Base-by-base conservation (phyloP, 2,888 invertebrate species). In the Ormyrus pomaceus region DNA sequence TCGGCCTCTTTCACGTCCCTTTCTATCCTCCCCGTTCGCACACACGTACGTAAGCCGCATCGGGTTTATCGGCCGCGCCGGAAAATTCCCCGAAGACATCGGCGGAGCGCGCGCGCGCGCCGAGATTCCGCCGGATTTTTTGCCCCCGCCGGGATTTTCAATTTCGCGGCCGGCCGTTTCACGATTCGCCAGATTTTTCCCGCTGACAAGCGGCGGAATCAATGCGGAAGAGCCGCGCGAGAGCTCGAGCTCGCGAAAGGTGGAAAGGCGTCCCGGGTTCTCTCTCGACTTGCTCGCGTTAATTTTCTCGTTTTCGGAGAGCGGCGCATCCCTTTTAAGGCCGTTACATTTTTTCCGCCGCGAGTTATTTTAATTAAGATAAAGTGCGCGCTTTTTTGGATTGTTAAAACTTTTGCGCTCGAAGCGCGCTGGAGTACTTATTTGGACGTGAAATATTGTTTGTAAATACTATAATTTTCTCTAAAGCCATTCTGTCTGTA, bases 91-190 rank as follows among this genome's bases (percentile, higher is more conserved):
- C 59, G 53, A 71, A 77, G 70, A 64, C 45, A 48, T 53, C 68
- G 66, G 10, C n/a, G 51, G 5, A 34, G 51, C 7, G 46, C 19
- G 68, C 45, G 51, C 7, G 46, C 19, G 68, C 45, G 48, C 64
- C 34, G 72, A 73, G 72, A 78, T 68, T 73, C 45, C 11, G 45
- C n/a, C 48, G 50, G 71, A 77, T 78, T 73, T 72, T 72, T 59
- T 11, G 65, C 46, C 61, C 61, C 78, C 78, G 64, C 34, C 50
- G 78, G 72, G 78, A 78, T 78, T 78, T 78, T 73, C 78, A 78
- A 68, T 78, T 73, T 78, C 61, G 55, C 19, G 58, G 58, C 6
- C 56, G 6, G 34, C 34, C 34, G 34, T 2, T 34, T 34, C 34
- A 4, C 34, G 34, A 34, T 34, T 34, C 34, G 4, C 34, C 34